Base-by-base conservation (phyloP, 1,140 invertebrate genomes). In the Ditylenchus dipsaci region DNA sequence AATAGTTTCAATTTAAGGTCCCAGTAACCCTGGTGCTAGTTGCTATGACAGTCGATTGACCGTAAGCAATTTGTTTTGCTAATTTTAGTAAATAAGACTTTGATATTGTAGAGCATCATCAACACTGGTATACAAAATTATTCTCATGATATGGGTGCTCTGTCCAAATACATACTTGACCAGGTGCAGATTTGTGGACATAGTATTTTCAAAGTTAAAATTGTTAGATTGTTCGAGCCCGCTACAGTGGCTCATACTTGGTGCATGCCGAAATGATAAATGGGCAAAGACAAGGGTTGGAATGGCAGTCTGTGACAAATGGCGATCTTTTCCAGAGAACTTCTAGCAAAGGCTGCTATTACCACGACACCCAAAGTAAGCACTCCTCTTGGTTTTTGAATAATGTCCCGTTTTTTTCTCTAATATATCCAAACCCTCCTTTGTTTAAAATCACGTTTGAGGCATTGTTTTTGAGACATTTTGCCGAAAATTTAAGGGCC, bases 191-290 rank as follows among this genome's bases (percentile, higher is more conserved):
- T 15, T 59, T 15, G 17, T 26, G 11, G 57, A 26, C 17, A 59
- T 11, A 13, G 23, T 11, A 59, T 13, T 23, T 59, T 59, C 11
- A 59, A 11, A 13, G 30, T 23, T 30, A 13, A 13, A 59, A 13
- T 21, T 13, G 69, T 68, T 42, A 73, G 69, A 76, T 76, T 26
- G 49, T 56, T 9, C 56, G 73, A 5, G 74, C 76, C 23, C 72
- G 76, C 17, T 69, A 75, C 19, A 5, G 56, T 11, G 76, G 76
- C 8, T 23, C n/a, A 0, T 76, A 72, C 63, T 60, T 76, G 38
- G 74, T 76, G 15, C 76, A 76, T 47, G 64, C 75, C 15, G 75
- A 76, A 59, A 78, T 76, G 77, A 76, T 76, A 49, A 30, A 45
- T 42, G 33, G 49, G n/a, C 64, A 56, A 15, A 13, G 64, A 13